Percentiles rank a stretch among this genome's conserved stretches.
phyloP scores from a whole-genome alignment of 2,888 invertebrate species.

The Himalopsyche kuldschensis region DNA sequence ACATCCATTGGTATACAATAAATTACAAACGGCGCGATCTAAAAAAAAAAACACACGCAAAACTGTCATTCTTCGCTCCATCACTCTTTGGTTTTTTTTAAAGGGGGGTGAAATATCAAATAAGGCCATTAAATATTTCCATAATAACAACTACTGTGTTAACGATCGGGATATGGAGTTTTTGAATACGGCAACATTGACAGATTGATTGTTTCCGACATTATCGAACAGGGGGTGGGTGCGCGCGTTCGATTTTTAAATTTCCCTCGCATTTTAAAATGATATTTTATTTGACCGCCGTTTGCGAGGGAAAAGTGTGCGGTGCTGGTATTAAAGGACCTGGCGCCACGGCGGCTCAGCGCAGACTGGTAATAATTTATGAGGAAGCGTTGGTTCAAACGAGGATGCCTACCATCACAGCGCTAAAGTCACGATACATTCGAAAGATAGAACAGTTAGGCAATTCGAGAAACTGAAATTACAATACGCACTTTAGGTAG shows the following conservation, averaged over 20 bases:
- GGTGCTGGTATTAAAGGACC: background rate
- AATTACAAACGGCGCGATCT: background rate
- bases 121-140: background rate
- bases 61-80: background rate
- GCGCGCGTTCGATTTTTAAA: background rate
- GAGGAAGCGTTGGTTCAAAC: conserved; percentile 7
- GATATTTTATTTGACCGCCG: background rate
- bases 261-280: background rate
- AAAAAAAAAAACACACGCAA: background rate
- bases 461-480: no score
- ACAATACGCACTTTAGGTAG: no score
- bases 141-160: background rate
- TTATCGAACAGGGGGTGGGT: background rate
- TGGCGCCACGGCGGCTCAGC: conserved; percentile 23
- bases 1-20: background rate
- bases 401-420: background rate
- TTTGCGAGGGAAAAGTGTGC: background rate
- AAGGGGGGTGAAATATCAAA: background rate
- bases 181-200: background rate
- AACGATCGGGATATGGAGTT: background rate
- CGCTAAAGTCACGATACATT: background rate
- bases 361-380: conserved; percentile 29
- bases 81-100: background rate
- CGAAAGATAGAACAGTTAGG: no score
- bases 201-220: background rate